Conservation (phyloP, 2,797 vertebrate species). For the Callimico goeldii region DNA sequence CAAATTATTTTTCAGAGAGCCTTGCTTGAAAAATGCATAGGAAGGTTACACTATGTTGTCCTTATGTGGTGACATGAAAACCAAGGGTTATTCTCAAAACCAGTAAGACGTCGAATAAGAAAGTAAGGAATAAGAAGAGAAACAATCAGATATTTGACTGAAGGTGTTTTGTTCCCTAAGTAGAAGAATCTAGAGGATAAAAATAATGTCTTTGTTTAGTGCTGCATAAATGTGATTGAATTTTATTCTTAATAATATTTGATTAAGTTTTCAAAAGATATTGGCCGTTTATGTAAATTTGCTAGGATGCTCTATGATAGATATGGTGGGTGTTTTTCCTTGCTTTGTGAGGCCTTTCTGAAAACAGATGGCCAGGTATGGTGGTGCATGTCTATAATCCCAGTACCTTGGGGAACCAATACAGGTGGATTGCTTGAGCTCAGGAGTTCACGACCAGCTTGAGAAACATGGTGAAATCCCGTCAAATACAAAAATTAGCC, state of each 20-base stretch:
- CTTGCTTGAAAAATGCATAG: neutral
- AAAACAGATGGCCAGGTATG: neutral
- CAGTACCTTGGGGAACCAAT: too few species aligned
- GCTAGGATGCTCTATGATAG: neutral
- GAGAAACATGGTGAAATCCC: too few species aligned
- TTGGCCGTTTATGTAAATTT: neutral
- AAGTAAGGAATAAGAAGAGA: neutral
- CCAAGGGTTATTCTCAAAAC: neutral
- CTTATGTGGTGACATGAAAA: neutral
- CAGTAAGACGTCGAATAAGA: neutral
- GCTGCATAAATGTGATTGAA: neutral
- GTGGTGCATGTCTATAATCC: neutral
- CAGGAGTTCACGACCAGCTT: too few species aligned
- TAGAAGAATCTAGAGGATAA: neutral
- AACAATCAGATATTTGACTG: neutral
- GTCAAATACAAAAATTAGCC: too few species aligned
- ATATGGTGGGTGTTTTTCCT: neutral
- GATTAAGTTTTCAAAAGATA: neutral
- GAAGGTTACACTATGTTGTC: neutral
- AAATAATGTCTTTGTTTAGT: neutral
- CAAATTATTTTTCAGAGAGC: conserved; percentile 22
- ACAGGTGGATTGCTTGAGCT: too few species aligned
- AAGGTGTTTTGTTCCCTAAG: neutral
- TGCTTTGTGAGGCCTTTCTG: neutral
- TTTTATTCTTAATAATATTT: neutral